Evolutionary conservation across 2,888 invertebrate species (phyloP), one percentile per base, ranked within the genome.

Genomic region (Acleris holmiana): DNA sequence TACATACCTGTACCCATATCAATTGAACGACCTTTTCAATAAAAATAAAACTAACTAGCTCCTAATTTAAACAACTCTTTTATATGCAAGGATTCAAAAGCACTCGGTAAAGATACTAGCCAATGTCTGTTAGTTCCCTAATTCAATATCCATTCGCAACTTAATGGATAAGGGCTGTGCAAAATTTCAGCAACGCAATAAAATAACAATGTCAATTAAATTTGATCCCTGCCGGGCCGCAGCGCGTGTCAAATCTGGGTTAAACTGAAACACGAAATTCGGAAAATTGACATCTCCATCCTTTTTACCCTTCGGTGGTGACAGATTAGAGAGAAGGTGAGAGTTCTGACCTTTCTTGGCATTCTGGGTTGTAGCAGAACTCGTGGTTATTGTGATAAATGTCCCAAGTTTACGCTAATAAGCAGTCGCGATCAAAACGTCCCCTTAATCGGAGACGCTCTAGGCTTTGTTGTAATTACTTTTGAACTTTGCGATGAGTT

Each of bases 381-480:
- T 44, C 15, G n/a, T 18, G 47, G 48, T 41, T 64, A 54, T 55
- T 55, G 44, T 65, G 65, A 65, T 65, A 59, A 53, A 65, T 59
- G 65, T 44, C 50, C 25, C n/a, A 53, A 63, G 47, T 59, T 48
- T 4, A 8, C 18, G n/a, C 67, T 68, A 63, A 50, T 48, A 56
- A 61, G 41, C 66, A 61, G 41, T 61, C 40, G 57, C 61, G 63
- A 61, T 74, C 62, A 66, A 68, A 55, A 68, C 71, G 56, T 67
- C 56, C 70, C 64, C 58, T 49, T 40, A 61, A 50, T 55, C 67
- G 55, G 57, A 53, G 54, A 47, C 17, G 58, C 66, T 70, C 49
- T 49, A 58, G 72, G 73, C 70, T 67, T 55, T 71, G 61, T 72
- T 67, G 67, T 74, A 76, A 76, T 75, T 71, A 72, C 69, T 76